Evolutionary conservation across 1,140 invertebrate genomes (phyloP).

Genomic region (Globodera rostochiensis): DNA sequence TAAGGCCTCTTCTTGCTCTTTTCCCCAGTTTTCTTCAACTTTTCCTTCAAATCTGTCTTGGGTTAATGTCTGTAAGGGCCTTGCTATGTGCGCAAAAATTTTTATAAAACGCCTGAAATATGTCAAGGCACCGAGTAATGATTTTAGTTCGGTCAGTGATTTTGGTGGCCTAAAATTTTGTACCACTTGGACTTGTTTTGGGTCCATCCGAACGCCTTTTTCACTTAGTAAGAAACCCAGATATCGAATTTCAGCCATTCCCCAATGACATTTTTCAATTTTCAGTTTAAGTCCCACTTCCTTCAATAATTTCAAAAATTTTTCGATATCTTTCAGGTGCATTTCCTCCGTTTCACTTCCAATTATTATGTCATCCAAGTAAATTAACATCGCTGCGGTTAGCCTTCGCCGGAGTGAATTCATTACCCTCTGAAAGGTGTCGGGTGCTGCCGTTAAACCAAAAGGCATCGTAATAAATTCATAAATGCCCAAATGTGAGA

Average conservation of each 20-base stretch:
- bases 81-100: slow-evolving; percentile 19
- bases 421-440: slow-evolving; percentile 25
- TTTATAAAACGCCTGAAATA: slow-evolving; percentile 33
- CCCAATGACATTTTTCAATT: slow-evolving; percentile 28
- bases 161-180: slow-evolving; percentile 29
- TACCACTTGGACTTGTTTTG: slow-evolving; percentile 20
- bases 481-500: slow-evolving; percentile 18
- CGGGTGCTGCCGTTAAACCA: slow-evolving; percentile 18
- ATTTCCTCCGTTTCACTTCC: slow-evolving; percentile 15
- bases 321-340: not conserved
- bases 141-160: slow-evolving; percentile 32
- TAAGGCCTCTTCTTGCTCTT: too few species aligned
- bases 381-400: slow-evolving; percentile 23
- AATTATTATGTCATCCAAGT: slow-evolving; percentile 33
- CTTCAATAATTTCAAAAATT: not conserved
- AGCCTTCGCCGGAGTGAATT: not conserved
- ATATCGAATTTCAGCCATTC: slow-evolving; percentile 27
- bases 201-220: slow-evolving; percentile 9
- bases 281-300: slow-evolving; percentile 3
- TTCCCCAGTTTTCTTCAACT: not conserved
- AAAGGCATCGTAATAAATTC: slow-evolving; percentile 20
- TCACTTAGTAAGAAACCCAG: slow-evolving; percentile 14
- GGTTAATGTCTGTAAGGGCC: too few species aligned
- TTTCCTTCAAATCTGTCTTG: too few species aligned
- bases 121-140: slow-evolving; percentile 22